These are phyloP conservation scores for Syngnathus scovelli DNA, from an alignment of 2,113 vertebrate species.

Conservation along the genomic window DNA sequence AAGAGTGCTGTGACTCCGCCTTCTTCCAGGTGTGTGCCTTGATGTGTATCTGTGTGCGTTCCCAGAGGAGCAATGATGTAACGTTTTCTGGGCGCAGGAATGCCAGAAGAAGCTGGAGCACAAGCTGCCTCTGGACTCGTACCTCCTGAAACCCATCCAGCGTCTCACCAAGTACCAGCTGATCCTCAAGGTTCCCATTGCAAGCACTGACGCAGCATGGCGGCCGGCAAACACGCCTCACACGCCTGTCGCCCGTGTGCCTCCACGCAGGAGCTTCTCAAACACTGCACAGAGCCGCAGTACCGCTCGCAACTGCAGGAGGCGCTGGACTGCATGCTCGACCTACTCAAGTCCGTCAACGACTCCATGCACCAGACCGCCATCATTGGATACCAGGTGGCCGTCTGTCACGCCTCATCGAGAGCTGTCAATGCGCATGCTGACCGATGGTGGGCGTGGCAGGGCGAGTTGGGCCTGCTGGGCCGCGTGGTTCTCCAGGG, in stretches of 20 bases:
- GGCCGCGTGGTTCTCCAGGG: conserved; percentile 89
- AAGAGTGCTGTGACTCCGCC: conserved; percentile 82
- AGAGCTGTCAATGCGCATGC: no score
- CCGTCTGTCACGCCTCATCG: no score
- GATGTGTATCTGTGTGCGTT: neutral
- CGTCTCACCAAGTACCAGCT: conserved; percentile 97
- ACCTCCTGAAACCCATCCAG: conserved; percentile 94
- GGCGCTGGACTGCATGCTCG: conserved; percentile 87
- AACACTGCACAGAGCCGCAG: conserved; percentile 78
- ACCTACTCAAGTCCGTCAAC: conserved; percentile 93
- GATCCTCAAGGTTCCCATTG: conserved; percentile 79
- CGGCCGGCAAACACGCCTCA: neutral
- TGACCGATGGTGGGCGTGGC: neutral
- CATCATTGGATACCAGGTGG: conserved; percentile 92
- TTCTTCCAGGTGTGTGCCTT: conserved; percentile 84
- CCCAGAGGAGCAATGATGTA: no score
- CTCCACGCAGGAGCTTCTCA: conserved; percentile 82
- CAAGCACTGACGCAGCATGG: neutral
- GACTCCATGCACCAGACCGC: conserved; percentile 98
- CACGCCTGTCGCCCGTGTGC: neutral
- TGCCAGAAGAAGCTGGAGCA: conserved; percentile 91
- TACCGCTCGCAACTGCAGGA: conserved; percentile 81
- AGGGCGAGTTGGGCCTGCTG: conserved; percentile 89
- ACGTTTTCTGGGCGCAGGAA: conserved; percentile 67
- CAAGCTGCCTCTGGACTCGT: conserved; percentile 90